A percentile compares a stretch with the other conserved stretches of the same genome.
Evolutionary conservation across 2,113 vertebrate genomes (phyloP).

Genomic region (Saimiri boliviensis): DNA sequence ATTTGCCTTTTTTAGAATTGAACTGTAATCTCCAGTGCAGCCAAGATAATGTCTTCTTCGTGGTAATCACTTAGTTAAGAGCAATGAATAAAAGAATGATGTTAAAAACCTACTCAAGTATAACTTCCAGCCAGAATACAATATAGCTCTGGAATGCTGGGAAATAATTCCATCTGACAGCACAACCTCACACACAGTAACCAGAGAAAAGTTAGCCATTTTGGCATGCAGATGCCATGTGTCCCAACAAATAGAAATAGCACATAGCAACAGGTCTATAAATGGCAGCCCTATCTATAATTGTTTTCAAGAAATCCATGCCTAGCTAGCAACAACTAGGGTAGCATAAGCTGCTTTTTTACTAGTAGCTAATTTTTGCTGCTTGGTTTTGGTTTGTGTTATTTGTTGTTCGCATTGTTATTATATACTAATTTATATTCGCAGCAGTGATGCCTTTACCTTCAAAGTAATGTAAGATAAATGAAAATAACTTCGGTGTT

Average conservation of each 20-base stretch:
- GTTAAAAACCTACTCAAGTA: not conserved
- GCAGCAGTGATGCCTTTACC: not conserved
- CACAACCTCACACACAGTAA: not conserved
- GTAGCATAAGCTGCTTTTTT: not conserved
- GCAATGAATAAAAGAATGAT: not conserved
- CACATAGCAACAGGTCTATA: not conserved
- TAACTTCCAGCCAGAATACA: not conserved
- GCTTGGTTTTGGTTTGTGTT: not conserved
- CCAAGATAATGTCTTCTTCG: not conserved
- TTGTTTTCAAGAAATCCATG: not conserved
- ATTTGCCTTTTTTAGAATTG: not conserved
- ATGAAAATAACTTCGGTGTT: slow-evolving; percentile 16
- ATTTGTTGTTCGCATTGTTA: not conserved
- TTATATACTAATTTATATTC: not conserved
- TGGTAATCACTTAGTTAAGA: not conserved
- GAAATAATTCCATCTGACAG: not conserved
- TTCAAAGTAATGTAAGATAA: slow-evolving; percentile 41
- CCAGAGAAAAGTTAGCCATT: not conserved
- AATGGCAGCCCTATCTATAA: not conserved
- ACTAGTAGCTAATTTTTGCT: not conserved
- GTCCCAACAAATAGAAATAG: slow-evolving; percentile 38
- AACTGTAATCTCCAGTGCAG: not conserved
- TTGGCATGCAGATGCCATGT: not conserved
- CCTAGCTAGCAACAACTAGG: not conserved
- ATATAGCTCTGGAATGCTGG: not conserved